phyloP scores from a whole-genome alignment of 2,888 invertebrate species.

The Drosophila flavopinicola region DNA sequence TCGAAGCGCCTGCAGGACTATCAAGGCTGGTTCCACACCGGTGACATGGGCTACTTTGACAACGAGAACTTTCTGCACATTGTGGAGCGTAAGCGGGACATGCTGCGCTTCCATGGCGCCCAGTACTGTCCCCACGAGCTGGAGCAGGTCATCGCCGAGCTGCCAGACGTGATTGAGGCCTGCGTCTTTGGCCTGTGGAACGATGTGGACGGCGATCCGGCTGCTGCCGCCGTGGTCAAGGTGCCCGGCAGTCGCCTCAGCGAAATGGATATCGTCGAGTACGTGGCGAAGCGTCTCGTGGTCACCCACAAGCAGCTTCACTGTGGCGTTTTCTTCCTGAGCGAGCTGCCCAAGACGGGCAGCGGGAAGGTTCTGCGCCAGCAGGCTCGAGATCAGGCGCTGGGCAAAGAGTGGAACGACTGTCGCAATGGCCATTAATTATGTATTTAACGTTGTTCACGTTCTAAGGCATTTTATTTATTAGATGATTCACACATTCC shows the following conservation, averaged over 20 bases:
- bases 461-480: conserved; percentile 27
- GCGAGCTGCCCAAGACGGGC: conserved; percentile 78
- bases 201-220: conserved; percentile 79
- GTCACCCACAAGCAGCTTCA: conserved; percentile 80
- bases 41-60: conserved; percentile 83
- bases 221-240: conserved; percentile 81
- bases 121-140: conserved; percentile 81
- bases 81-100: conserved; percentile 79
- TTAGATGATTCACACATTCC: conserved; percentile 52
- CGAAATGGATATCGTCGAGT: conserved; percentile 78
- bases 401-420: conserved; percentile 78
- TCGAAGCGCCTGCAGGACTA: conserved; percentile 76
- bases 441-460: conserved; percentile 13
- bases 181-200: conserved; percentile 82
- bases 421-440: conserved; percentile 56
- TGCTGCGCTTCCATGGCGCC: conserved; percentile 79
- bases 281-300: conserved; percentile 76
- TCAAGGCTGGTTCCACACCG: conserved; percentile 83
- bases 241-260: conserved; percentile 66
- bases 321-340: conserved; percentile 82
- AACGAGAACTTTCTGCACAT: conserved; percentile 79
- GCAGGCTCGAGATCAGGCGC: conserved; percentile 76
- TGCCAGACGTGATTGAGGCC: conserved; percentile 78
- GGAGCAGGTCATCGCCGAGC: conserved; percentile 77
- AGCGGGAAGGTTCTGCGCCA: conserved; percentile 79